phyloP scores from a whole-genome alignment of 2,888 invertebrate genomes.

The Anthoptus insignis region DNA sequence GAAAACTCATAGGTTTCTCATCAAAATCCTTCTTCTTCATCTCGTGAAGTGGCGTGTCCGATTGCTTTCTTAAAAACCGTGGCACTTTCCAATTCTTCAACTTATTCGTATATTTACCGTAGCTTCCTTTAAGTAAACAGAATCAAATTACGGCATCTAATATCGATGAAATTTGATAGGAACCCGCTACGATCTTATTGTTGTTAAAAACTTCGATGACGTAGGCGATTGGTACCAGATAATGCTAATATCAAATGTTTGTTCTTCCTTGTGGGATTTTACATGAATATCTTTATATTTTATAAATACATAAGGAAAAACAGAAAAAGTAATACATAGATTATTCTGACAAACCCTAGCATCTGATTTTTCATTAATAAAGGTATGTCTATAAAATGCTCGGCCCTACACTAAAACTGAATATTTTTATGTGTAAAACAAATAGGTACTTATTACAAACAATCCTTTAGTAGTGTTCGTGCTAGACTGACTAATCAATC shows the following conservation, averaged over 20 bases:
- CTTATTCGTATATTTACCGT: slow-evolving; percentile 86
- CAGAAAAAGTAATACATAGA: too few species aligned
- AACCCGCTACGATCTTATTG: neutral
- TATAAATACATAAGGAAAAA: too few species aligned
- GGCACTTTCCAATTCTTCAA: slow-evolving; percentile 91
- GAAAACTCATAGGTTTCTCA: slow-evolving; percentile 70
- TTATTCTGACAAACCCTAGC: too few species aligned
- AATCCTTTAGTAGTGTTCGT: too few species aligned
- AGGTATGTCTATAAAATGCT: too few species aligned
- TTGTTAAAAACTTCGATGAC: neutral
- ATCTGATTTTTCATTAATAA: too few species aligned
- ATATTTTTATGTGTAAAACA: too few species aligned
- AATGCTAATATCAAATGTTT: neutral
- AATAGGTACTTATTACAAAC: too few species aligned
- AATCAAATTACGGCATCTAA: slow-evolving; percentile 6
- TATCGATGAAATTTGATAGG: neutral
- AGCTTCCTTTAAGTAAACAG: slow-evolving; percentile 80
- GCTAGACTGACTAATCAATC: too few species aligned
- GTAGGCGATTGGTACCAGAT: neutral
- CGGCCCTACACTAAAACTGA: too few species aligned
- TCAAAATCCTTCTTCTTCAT: slow-evolving; percentile 77
- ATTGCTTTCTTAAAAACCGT: slow-evolving; percentile 88
- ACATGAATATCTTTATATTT: too few species aligned
- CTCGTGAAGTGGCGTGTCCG: slow-evolving; percentile 82
- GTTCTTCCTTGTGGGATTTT: neutral